Evolutionary conservation across 2,797 vertebrate genomes (phyloP), one percentile per base, ranked within the genome.

Genomic region (Coreius guichenoti): DNA sequence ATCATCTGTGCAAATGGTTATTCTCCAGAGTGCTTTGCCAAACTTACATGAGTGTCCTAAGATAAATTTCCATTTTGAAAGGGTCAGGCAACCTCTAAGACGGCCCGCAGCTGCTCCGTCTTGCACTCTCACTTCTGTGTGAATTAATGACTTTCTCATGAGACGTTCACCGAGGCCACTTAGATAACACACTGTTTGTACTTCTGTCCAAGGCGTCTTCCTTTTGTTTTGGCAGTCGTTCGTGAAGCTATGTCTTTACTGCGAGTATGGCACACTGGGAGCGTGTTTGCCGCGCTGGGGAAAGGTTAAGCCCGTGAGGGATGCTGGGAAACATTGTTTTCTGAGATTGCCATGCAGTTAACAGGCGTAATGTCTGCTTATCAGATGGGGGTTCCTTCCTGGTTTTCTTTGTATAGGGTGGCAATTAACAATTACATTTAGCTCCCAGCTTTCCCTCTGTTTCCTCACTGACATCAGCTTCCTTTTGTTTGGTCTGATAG

Each of bases 311-410:
- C 51, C 74, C 83, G 70, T 29, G 73, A 54, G 65, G 81, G 86
- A 87, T 90, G 85, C 89, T 90, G 73, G 87, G 91, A 88, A 73
- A 79, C 74, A 86, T 68, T 93, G 91, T 92, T 94, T 94, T 86
- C 21, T 72, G 70, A 70, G 47, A 85, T 86, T 85, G 85, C 82
- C 21, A 26, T 89, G 45, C 76, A 45, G 80, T 78, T 93, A 84
- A 81, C 91, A 91, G 90, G 90, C 90, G 73, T 80, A 17, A 90
- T 85, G 91, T 87, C 90, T 90, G 90, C 94, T 95, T 95, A 95
- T 96, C 93, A 90, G 89, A 85, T 90, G 90, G 92, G 87, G 91
- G 93, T 95, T 95, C 94, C 94, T 95, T 96, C 95, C 95, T 95
- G 94, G 92, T 94, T 94, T 95, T 92, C 93, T 93, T 94, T 92